These are phyloP conservation scores for Orthonevra nobilis DNA, from an alignment of 2,888 invertebrate species.

Conservation along the genomic window DNA sequence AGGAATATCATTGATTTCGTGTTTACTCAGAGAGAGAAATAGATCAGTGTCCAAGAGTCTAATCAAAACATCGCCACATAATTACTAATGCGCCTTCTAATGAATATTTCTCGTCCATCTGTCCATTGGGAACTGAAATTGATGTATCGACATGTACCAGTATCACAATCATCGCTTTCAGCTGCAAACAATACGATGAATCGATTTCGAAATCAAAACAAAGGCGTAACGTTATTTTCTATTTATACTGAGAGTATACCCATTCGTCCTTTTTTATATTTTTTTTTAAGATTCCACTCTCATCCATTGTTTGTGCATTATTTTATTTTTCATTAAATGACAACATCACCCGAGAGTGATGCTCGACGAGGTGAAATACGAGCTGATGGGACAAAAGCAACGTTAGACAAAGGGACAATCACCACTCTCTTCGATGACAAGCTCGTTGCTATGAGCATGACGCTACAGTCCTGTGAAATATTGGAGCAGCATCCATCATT, in stretches of 20 bases:
- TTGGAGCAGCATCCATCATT: conserved; percentile 46
- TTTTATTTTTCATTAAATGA: conserved; percentile 18
- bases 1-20: too few relatives aligned
- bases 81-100: conserved; percentile 8
- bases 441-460: not conserved
- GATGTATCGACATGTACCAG: conserved; percentile 9
- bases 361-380: conserved; percentile 45
- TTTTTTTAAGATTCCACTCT: not conserved
- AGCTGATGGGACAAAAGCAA: conserved; percentile 25
- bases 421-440: not conserved
- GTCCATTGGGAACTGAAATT: conserved; percentile 8
- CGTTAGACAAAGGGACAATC: conserved; percentile 30
- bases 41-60: not conserved
- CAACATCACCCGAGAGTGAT: conserved; percentile 27
- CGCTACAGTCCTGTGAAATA: conserved; percentile 2
- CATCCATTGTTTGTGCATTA: not conserved
- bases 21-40: too few relatives aligned
- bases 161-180: conserved; percentile 15
- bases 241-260: conserved; percentile 27
- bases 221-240: conserved; percentile 29
- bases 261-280: conserved; percentile 10
- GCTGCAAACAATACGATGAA: conserved; percentile 25
- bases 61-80: not conserved
- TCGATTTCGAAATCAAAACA: conserved; percentile 53
- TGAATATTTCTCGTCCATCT: conserved; percentile 6